Conservation (phyloP, 1,140 invertebrate genomes). For the Atta colombica region DNA sequence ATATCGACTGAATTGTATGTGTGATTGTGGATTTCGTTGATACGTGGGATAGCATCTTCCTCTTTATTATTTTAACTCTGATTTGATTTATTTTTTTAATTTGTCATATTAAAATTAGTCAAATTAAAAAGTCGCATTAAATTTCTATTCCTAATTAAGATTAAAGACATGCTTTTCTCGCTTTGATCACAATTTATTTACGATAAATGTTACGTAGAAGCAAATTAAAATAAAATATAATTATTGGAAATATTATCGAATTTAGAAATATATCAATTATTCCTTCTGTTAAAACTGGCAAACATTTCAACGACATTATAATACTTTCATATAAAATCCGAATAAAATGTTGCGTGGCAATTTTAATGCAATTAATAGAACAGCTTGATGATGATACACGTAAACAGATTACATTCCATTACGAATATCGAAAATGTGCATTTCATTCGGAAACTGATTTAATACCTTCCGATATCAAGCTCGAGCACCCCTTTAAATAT, state of each 20-base stretch:
- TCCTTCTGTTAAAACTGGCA: slow-evolving; percentile 38
- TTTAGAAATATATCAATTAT: slow-evolving; percentile 45
- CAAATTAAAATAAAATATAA: slow-evolving; percentile 44
- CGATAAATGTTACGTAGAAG: slow-evolving; percentile 32
- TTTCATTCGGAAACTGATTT: slow-evolving; percentile 41
- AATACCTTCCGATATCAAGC: slow-evolving; percentile 35
- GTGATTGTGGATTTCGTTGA: slow-evolving; percentile 1
- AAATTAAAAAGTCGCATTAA: neutral
- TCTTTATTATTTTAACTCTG: neutral
- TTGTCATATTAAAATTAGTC: neutral
- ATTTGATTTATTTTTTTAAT: neutral
- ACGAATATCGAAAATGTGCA: slow-evolving; percentile 7
- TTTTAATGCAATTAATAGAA: slow-evolving; percentile 61
- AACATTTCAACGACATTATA: slow-evolving; percentile 55
- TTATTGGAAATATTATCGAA: slow-evolving; percentile 44
- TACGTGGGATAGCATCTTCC: neutral
- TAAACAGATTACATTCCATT: slow-evolving; percentile 51
- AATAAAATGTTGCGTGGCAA: slow-evolving; percentile 42
- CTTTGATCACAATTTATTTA: slow-evolving; percentile 30
- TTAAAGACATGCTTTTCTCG: slow-evolving; percentile 5
- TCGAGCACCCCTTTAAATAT: slow-evolving; percentile 48
- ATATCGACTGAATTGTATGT: slow-evolving; percentile 17
- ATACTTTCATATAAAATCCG: slow-evolving; percentile 48
- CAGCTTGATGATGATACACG: slow-evolving; percentile 32
- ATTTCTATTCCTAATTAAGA: neutral